A percentile compares a stretch with the other conserved stretches of the same genome.
Conservation (phyloP, 1,140 invertebrate species). For the Dryas iulia region DNA sequence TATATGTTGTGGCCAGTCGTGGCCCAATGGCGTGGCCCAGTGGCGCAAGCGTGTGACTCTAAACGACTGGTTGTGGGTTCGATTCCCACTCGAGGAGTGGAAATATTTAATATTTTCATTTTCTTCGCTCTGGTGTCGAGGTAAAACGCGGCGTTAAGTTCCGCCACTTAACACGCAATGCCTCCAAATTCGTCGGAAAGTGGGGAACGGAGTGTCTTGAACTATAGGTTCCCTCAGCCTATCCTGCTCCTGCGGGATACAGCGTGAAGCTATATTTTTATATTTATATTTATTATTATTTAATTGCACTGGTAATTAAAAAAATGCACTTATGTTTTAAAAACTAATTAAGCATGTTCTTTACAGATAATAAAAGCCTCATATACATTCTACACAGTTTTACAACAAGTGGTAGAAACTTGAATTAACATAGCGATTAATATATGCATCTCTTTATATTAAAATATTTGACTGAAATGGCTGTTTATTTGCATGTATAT, state of each 20-base stretch:
- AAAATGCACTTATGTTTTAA: no score
- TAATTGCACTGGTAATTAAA: no score
- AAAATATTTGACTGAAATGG: not conserved
- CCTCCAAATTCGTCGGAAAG: not conserved
- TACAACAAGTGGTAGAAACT: constrained; percentile 39
- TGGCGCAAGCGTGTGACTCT: no score
- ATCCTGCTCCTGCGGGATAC: no score
- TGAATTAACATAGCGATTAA: not conserved
- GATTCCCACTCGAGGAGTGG: no score
- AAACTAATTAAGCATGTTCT: constrained; percentile 13
- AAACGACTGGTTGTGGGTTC: no score
- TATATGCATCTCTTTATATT: not conserved
- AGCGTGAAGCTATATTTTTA: no score
- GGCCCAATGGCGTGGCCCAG: no score
- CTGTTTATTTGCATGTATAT: no score
- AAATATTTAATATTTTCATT: not conserved
- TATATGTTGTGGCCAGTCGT: no score
- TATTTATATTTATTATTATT: no score
- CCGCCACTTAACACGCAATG: not conserved
- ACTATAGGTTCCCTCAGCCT: not conserved
- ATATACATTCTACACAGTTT: constrained; percentile 66
- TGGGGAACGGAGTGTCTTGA: not conserved
- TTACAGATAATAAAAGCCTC: constrained; percentile 73
- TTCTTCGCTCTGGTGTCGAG: not conserved
- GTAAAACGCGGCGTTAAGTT: not conserved